phyloP scores from a whole-genome alignment of 2,113 vertebrate genomes.

The Cinclus cinclus region DNA sequence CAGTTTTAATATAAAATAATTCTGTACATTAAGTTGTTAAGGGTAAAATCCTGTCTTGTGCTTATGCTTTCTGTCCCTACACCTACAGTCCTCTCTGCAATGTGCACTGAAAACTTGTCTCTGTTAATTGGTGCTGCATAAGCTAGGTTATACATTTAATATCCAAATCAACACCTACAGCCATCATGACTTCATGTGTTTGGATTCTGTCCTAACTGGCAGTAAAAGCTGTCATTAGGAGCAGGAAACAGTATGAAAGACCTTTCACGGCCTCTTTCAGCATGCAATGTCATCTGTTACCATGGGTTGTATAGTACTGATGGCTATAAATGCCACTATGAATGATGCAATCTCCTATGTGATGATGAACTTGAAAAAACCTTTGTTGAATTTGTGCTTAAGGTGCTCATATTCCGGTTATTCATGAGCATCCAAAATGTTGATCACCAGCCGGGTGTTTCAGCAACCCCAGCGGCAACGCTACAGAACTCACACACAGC shows the following conservation, averaged over 20 bases:
- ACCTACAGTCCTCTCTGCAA: not conserved
- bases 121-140: not conserved
- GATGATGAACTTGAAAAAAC: conserved; percentile 69
- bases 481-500: not conserved
- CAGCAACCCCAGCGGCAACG: conserved; percentile 9
- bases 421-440: conserved; percentile 62
- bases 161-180: conserved; percentile 67
- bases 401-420: conserved; percentile 62
- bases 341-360: conserved; percentile 71
- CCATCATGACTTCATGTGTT: conserved; percentile 59
- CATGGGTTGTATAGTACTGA: conserved; percentile 69
- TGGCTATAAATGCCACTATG: conserved; percentile 72
- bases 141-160: conserved; percentile 51
- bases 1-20: not conserved
- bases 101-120: not conserved
- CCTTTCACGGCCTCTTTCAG: conserved; percentile 73
- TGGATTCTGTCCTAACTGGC: conserved; percentile 70
- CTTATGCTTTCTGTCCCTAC: not conserved
- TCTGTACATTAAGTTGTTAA: not conserved
- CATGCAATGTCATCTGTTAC: conserved; percentile 74
- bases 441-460: conserved; percentile 49
- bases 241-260: conserved; percentile 67
- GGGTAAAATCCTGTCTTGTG: not conserved
- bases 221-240: conserved; percentile 70
- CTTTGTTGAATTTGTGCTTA: conserved; percentile 68